Conservation (phyloP, 1,140 invertebrate species). For the Lordiphosa clarofinis region DNA sequence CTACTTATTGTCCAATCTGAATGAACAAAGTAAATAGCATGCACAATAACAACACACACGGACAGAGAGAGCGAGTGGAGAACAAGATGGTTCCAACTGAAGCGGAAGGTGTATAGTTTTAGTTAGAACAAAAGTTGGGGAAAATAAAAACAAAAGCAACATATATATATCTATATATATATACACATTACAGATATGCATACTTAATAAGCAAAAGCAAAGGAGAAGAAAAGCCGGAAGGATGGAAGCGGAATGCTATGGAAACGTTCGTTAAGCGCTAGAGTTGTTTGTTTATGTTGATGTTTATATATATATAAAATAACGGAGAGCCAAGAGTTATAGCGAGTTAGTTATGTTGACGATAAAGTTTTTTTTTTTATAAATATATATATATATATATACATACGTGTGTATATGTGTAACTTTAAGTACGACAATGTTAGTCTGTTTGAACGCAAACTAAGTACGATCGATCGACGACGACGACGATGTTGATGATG, state of each 20-base stretch:
- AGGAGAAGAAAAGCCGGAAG: background rate
- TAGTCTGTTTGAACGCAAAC: conserved; percentile 8
- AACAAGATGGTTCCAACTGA: conserved; percentile 29
- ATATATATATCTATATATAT: conserved; percentile 1
- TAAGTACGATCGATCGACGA: conserved; percentile 33
- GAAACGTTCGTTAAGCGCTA: conserved; percentile 62
- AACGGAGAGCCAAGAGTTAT: conserved; percentile 63
- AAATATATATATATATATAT: conserved; percentile 42
- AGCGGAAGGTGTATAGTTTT: conserved; percentile 72
- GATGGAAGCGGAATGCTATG: conserved; percentile 6
- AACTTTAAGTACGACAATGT: conserved; percentile 52
- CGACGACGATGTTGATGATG: conserved; percentile 13
- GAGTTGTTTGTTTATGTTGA: conserved; percentile 76
- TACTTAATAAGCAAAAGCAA: conserved; percentile 18
- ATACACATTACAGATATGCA: too few species aligned
- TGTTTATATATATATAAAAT: conserved; percentile 52
- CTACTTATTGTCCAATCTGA: conserved; percentile 40
- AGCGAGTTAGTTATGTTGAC: conserved; percentile 72
- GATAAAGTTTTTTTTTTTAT: conserved; percentile 57
- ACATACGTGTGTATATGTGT: conserved; percentile 24
- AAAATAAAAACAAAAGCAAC: conserved; percentile 16
- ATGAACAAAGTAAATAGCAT: conserved; percentile 17
- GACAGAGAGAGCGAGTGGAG: background rate
- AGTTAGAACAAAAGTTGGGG: conserved; percentile 70
- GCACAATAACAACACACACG: conserved; percentile 2